phyloP scores from a whole-genome alignment of 2,797 vertebrate genomes.

The Alca torda region DNA sequence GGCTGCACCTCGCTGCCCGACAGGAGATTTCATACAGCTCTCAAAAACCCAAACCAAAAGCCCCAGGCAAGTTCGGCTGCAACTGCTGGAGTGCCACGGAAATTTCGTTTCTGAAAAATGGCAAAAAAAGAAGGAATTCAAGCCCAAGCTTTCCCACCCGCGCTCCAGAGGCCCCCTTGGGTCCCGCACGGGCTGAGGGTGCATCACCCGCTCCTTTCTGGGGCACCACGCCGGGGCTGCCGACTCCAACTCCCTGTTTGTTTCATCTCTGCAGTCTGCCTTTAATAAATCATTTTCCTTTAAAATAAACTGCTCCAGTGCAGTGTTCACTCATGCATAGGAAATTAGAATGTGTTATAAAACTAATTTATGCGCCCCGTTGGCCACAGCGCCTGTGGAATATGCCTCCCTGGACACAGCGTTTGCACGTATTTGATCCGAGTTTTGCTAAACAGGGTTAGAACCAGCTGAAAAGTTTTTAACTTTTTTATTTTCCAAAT shows the following conservation, averaged over 20 bases:
- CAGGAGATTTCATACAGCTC: neutral
- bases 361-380: neutral
- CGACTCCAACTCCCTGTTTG: neutral
- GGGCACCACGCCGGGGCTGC: neutral
- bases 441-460: neutral
- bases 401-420: neutral
- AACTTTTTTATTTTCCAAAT: neutral
- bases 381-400: neutral
- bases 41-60: neutral
- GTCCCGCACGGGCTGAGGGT: accelerated
- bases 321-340: neutral
- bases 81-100: neutral
- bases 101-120: neutral
- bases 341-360: neutral
- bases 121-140: neutral
- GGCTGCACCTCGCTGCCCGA: neutral
- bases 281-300: neutral
- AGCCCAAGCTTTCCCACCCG: neutral
- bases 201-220: neutral
- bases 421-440: neutral
- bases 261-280: neutral
- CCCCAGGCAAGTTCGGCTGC: neutral
- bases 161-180: neutral
- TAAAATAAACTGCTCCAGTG: neutral
- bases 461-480: neutral